Conservation (phyloP, 2,797 vertebrate species). For the Gallinago solitaria region DNA sequence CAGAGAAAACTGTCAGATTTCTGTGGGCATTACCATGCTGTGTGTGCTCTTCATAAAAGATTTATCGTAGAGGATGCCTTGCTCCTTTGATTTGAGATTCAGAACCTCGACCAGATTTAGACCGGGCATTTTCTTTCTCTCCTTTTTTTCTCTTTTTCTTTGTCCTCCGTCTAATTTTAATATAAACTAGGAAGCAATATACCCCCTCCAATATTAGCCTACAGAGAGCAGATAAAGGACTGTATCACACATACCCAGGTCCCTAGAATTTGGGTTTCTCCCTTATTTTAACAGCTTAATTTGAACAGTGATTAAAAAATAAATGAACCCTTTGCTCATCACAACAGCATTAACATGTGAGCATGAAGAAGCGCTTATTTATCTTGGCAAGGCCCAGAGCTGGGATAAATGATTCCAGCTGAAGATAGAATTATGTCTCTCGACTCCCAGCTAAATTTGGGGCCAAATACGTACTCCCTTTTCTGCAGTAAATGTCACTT, state of each 20-base stretch:
- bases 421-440: conserved; percentile 30
- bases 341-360: conserved; percentile 14
- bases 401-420: conserved; percentile 47
- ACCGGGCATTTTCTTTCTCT: conserved; percentile 29
- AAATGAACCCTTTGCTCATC: conserved; percentile 27
- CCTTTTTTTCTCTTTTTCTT: conserved; percentile 42
- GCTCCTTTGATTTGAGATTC: conserved; percentile 57
- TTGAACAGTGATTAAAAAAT: not conserved
- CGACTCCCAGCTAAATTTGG: conserved; percentile 23
- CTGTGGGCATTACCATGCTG: conserved; percentile 52
- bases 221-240: not conserved
- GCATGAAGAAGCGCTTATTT: conserved; percentile 28
- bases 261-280: not conserved
- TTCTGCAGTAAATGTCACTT: conserved; percentile 58
- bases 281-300: not conserved
- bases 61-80: conserved; percentile 43
- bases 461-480: conserved; percentile 4
- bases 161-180: conserved; percentile 14
- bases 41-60: conserved; percentile 58
- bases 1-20: conserved; percentile 51
- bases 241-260: not conserved
- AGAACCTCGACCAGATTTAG: conserved; percentile 19
- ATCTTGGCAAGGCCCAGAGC: conserved; percentile 9
- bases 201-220: not conserved
- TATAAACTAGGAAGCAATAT: conserved; percentile 10